Conservation (phyloP, 2,113 vertebrate species). For the Neofelis nebulosa region DNA sequence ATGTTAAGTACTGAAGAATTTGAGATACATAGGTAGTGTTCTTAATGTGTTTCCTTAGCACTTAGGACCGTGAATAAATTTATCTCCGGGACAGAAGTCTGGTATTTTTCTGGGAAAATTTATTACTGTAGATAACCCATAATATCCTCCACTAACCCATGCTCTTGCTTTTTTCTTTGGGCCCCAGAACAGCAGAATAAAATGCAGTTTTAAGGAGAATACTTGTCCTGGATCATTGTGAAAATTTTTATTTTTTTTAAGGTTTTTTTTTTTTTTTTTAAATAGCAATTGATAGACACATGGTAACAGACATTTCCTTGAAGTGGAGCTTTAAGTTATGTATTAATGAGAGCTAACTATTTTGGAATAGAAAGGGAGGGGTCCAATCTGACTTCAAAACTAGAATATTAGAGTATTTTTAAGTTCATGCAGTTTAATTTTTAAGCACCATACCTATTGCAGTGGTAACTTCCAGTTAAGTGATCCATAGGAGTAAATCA, state of each 20-base stretch:
- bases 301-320: neutral
- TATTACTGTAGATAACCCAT: neutral
- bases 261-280: neutral
- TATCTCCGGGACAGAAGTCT: neutral
- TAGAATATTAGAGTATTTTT: neutral
- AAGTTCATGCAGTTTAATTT: neutral
- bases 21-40: neutral
- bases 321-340: constrained; percentile 13
- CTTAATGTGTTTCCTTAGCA: neutral
- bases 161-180: neutral
- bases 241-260: neutral
- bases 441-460: neutral
- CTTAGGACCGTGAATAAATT: neutral
- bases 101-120: constrained; percentile 20
- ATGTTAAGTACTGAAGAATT: neutral
- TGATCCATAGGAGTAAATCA: neutral
- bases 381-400: neutral
- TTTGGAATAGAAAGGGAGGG: neutral
- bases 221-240: neutral
- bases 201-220: neutral
- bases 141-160: neutral
- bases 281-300: neutral
- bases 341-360: neutral
- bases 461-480: neutral
- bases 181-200: constrained; percentile 2